Conservation (phyloP, 2,113 vertebrate genomes). For the Corydoras maculifer region DNA sequence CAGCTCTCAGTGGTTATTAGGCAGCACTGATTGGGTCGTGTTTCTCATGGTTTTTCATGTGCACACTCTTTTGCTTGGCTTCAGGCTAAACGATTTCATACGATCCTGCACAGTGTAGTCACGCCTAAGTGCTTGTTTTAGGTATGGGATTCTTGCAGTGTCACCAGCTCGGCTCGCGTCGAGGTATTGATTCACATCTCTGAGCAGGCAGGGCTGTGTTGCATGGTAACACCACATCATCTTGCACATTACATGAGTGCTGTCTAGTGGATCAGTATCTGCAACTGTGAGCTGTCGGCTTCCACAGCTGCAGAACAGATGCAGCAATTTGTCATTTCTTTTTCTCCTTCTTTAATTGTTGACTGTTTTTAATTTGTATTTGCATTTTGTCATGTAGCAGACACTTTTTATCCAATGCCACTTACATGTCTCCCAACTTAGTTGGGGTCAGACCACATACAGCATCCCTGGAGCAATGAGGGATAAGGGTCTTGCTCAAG, state of each 20-base stretch:
- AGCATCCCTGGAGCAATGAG: too few relatives aligned
- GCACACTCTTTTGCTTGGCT: constrained; percentile 2
- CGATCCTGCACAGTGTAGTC: constrained; percentile 1
- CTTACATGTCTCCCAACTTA: too few relatives aligned
- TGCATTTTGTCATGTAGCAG: too few relatives aligned
- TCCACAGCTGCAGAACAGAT: not conserved
- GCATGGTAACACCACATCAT: constrained; percentile 25
- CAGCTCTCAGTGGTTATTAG: constrained; percentile 46
- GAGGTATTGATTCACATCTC: constrained; percentile 10
- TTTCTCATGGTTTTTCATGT: constrained; percentile 27
- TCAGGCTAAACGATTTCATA: constrained; percentile 13
- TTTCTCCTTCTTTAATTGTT: too few relatives aligned
- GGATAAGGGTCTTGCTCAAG: too few relatives aligned
- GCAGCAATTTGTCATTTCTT: too few relatives aligned
- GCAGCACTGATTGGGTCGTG: constrained; percentile 48
- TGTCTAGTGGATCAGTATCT: not conserved
- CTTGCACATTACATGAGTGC: not conserved
- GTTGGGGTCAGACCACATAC: too few relatives aligned
- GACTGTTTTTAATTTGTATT: too few relatives aligned
- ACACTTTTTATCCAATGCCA: too few relatives aligned
- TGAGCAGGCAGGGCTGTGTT: constrained; percentile 14
- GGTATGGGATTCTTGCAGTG: constrained; percentile 7
- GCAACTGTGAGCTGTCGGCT: not conserved
- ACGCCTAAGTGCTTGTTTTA: not conserved
- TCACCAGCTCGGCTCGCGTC: constrained; percentile 3